A percentile compares a stretch with the other conserved stretches of the same genome.
phyloP scores from a whole-genome alignment of 1,140 invertebrate genomes.

The Drosophila asahinai region DNA sequence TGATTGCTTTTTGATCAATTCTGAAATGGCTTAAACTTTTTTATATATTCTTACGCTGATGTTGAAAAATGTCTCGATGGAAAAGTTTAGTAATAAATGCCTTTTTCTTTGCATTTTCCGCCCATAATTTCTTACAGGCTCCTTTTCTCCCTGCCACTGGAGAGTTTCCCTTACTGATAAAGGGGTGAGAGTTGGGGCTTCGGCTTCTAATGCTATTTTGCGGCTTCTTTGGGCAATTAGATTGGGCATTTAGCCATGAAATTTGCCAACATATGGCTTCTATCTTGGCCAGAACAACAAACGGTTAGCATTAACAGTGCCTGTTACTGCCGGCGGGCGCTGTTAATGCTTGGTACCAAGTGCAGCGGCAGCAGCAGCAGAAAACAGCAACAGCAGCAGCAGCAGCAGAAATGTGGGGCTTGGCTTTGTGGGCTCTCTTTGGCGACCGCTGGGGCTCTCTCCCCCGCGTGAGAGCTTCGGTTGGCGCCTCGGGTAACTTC shows the following conservation, averaged over 20 bases:
- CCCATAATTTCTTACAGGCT: too few relatives aligned
- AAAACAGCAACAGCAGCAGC: conserved; percentile 12
- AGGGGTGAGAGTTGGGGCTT: not conserved
- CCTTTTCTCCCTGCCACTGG: not conserved
- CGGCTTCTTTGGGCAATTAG: conserved; percentile 59
- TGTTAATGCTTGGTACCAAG: conserved; percentile 35
- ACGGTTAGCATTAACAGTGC: conserved; percentile 14
- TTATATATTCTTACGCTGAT: too few relatives aligned
- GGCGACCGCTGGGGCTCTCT: conserved; percentile 4
- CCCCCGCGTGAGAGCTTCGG: conserved; percentile 39
- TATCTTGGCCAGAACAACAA: conserved; percentile 6
- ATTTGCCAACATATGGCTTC: conserved; percentile 61
- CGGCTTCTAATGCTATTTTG: conserved; percentile 27
- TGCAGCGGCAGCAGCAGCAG: conserved; percentile 25
- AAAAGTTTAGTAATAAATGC: too few relatives aligned
- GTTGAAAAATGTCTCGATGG: too few relatives aligned
- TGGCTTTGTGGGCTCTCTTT: conserved; percentile 47
- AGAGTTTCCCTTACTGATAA: not conserved
- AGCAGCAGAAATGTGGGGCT: conserved; percentile 46
- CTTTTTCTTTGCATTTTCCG: not conserved
- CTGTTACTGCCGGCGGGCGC: conserved; percentile 27
- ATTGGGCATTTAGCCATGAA: conserved; percentile 63
- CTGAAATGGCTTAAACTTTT: too few relatives aligned
- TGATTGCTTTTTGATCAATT: too few relatives aligned
- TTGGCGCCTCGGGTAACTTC: conserved; percentile 44